These are phyloP conservation scores for Etheostoma spectabile DNA, from an alignment of 2,113 vertebrate genomes.

Conservation along the genomic window DNA sequence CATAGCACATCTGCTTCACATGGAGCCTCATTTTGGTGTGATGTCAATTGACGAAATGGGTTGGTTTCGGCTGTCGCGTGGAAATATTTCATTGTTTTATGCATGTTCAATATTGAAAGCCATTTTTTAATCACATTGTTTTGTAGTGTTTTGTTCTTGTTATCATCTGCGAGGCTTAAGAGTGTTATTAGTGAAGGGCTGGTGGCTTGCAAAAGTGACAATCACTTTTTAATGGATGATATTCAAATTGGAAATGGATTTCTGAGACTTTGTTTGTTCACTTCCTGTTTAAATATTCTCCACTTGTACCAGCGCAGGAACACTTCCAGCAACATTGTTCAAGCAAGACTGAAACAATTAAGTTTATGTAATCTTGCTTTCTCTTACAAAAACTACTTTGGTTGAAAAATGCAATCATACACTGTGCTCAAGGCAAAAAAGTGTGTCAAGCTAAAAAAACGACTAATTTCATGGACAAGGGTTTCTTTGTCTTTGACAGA, in stretches of 20 bases:
- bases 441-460: not conserved
- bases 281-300: constrained; percentile 19
- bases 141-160: constrained; percentile 31
- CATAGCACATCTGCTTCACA: constrained; percentile 39
- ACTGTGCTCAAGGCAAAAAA: not conserved
- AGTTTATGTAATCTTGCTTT: not conserved
- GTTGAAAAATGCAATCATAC: not conserved
- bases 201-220: constrained; percentile 20
- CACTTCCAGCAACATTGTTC: not conserved
- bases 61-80: constrained; percentile 13
- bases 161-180: constrained; percentile 24
- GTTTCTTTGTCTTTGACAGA: not conserved
- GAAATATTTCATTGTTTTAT: constrained; percentile 19
- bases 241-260: constrained; percentile 45
- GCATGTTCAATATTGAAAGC: not conserved
- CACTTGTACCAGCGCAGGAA: not conserved
- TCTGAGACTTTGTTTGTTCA: constrained; percentile 15
- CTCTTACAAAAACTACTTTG: not conserved
- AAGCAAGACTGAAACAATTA: not conserved
- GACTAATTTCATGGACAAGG: not conserved
- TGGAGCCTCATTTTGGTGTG: constrained; percentile 14
- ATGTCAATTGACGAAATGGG: constrained; percentile 14
- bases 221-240: constrained; percentile 58
- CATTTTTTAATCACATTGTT: constrained; percentile 42
- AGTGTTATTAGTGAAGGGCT: constrained; percentile 47